Conservation (phyloP, 2,797 vertebrate species). For the Prunella strophiata region DNA sequence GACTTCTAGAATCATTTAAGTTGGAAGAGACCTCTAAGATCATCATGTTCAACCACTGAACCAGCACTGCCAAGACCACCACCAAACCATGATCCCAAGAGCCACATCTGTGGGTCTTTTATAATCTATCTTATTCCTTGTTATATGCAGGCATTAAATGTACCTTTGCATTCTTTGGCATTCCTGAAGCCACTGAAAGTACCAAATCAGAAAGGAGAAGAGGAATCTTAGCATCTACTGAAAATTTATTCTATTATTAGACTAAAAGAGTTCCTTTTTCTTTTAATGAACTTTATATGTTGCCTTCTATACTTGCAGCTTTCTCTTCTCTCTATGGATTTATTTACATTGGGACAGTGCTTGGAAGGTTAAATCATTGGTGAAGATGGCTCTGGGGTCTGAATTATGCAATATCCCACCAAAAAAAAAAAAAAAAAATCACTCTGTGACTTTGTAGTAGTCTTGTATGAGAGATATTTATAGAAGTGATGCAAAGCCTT, state of each 20-base stretch:
- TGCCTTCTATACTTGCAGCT: background rate
- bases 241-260: background rate
- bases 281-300: background rate
- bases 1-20: background rate
- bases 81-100: background rate
- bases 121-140: background rate
- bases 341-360: background rate
- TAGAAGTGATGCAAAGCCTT: background rate
- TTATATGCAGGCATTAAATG: background rate
- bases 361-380: background rate
- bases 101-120: background rate
- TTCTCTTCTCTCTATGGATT: background rate
- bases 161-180: background rate
- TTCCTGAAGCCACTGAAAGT: background rate
- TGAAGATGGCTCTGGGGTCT: background rate
- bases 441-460: background rate
- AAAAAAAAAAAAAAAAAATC: background rate
- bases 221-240: background rate
- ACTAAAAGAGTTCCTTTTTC: background rate
- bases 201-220: background rate
- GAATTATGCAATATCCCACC: background rate
- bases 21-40: background rate
- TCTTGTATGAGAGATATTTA: background rate
- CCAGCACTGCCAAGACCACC: background rate
- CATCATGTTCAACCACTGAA: background rate